phyloP scores from a whole-genome alignment of 1,140 invertebrate genomes.

The Tetragonula clypearis region DNA sequence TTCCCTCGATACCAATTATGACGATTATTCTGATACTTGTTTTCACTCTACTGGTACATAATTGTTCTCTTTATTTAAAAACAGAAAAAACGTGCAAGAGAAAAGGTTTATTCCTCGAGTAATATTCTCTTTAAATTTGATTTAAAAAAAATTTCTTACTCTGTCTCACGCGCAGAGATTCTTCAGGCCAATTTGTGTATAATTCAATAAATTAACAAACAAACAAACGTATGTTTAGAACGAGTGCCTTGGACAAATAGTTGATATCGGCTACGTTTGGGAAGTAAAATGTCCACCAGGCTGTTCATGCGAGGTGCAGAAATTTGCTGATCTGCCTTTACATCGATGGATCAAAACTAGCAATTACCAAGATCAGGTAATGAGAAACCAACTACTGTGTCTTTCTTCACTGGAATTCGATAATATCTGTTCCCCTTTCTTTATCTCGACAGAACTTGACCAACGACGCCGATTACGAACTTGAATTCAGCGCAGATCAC shows the following conservation, averaged over 20 bases:
- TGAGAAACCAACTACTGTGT: neutral
- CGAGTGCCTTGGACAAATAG: conserved; percentile 65
- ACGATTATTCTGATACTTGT: conserved; percentile 40
- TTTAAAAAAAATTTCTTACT: neutral
- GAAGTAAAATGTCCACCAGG: conserved; percentile 73
- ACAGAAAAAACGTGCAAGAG: neutral
- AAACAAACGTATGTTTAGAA: conserved; percentile 56
- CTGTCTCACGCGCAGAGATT: neutral
- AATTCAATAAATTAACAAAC: conserved; percentile 16
- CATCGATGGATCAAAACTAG: conserved; percentile 71
- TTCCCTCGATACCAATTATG: conserved; percentile 47
- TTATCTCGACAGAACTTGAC: conserved; percentile 37
- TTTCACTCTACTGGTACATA: conserved; percentile 59
- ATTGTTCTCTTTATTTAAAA: conserved; percentile 40
- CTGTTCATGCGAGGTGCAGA: conserved; percentile 75
- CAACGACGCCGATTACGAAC: conserved; percentile 31
- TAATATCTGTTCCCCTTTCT: neutral
- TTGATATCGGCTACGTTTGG: conserved; percentile 72
- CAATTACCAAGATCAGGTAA: conserved; percentile 59
- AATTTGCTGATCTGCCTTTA: conserved; percentile 71
- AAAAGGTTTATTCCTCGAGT: neutral
- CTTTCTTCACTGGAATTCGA: conserved; percentile 9
- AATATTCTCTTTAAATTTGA: neutral
- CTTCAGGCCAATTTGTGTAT: neutral
- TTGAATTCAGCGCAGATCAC: conserved; percentile 48